phyloP scores from a whole-genome alignment of 2,113 vertebrate species.

The Vombatus ursinus region DNA sequence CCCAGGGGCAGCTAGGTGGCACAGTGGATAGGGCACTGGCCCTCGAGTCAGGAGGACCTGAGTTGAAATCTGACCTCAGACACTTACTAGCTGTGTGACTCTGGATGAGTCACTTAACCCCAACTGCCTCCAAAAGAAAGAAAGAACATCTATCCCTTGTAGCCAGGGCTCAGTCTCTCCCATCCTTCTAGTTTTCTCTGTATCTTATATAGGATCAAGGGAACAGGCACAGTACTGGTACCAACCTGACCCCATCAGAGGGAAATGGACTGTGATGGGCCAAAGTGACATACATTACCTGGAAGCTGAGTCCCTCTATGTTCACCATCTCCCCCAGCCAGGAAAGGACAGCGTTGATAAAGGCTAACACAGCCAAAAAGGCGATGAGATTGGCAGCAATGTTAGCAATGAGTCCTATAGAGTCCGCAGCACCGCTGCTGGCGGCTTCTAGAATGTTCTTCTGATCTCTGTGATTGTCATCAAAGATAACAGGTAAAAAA shows the following conservation, averaged over 20 bases:
- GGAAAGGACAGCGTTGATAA: slow-evolving; percentile 88
- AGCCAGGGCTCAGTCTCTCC: background rate
- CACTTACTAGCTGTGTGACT: too few relatives aligned
- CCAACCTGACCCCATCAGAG: background rate
- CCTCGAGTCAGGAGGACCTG: too few relatives aligned
- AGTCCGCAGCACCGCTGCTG: slow-evolving; percentile 90
- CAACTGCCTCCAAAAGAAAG: background rate
- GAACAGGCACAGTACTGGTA: background rate
- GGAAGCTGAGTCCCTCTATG: slow-evolving; percentile 88
- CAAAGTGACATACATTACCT: slow-evolving; percentile 84
- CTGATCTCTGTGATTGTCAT: slow-evolving; percentile 85
- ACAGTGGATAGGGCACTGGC: too few relatives aligned
- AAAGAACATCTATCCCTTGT: slow-evolving; percentile 9
- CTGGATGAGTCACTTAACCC: too few relatives aligned
- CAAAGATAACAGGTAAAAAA: background rate
- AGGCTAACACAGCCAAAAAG: slow-evolving; percentile 92
- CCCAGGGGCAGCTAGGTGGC: background rate
- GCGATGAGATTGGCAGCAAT: slow-evolving; percentile 93
- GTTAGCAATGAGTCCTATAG: slow-evolving; percentile 90
- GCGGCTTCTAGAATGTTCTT: slow-evolving; percentile 94
- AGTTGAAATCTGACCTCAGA: too few relatives aligned
- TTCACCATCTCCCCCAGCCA: slow-evolving; percentile 94
- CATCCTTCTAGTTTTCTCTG: background rate
- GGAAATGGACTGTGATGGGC: background rate
- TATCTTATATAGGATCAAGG: background rate